Percentiles rank a stretch among this genome's conserved stretches.
Evolutionary conservation across 2,797 vertebrate genomes (phyloP).

Genomic region (Apogon talboti): DNA sequence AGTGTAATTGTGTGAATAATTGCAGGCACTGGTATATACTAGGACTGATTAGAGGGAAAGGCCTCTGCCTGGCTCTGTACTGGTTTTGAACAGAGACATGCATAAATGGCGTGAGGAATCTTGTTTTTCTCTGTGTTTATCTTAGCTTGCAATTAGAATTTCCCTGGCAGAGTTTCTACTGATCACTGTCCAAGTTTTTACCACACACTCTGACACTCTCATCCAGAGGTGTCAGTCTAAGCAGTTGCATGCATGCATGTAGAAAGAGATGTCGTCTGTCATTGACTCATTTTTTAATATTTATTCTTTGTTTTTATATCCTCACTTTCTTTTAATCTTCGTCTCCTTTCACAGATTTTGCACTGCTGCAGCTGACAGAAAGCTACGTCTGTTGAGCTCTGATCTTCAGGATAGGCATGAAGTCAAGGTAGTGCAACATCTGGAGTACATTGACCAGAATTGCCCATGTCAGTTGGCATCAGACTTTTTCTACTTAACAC

Average conservation of each 20-base stretch:
- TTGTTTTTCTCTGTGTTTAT: slow-evolving; percentile 78
- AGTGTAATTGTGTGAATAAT: slow-evolving; percentile 84
- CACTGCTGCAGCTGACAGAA: slow-evolving; percentile 92
- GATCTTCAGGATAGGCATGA: slow-evolving; percentile 92
- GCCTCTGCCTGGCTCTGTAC: slow-evolving; percentile 59
- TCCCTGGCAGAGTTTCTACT: slow-evolving; percentile 67
- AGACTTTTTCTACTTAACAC: slow-evolving; percentile 34
- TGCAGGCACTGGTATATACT: slow-evolving; percentile 71
- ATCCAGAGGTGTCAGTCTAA: slow-evolving; percentile 59
- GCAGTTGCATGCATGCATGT: slow-evolving; percentile 36
- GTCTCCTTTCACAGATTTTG: slow-evolving; percentile 85
- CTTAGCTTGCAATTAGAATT: slow-evolving; percentile 78
- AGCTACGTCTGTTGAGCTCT: slow-evolving; percentile 91
- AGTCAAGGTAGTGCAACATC: slow-evolving; percentile 88
- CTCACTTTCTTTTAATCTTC: slow-evolving; percentile 29
- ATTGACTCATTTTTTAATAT: slow-evolving; percentile 51
- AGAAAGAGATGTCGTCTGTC: slow-evolving; percentile 47
- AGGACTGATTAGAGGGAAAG: slow-evolving; percentile 79
- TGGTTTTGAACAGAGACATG: slow-evolving; percentile 56
- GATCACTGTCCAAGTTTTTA: slow-evolving; percentile 65
- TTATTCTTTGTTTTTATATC: slow-evolving; percentile 53
- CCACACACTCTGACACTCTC: slow-evolving; percentile 57
- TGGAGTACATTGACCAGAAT: slow-evolving; percentile 61
- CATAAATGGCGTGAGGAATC: slow-evolving; percentile 74
- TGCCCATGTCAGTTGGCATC: slow-evolving; percentile 52